Conservation (phyloP, 1,140 invertebrate species). For the Sogatella furcifera region DNA sequence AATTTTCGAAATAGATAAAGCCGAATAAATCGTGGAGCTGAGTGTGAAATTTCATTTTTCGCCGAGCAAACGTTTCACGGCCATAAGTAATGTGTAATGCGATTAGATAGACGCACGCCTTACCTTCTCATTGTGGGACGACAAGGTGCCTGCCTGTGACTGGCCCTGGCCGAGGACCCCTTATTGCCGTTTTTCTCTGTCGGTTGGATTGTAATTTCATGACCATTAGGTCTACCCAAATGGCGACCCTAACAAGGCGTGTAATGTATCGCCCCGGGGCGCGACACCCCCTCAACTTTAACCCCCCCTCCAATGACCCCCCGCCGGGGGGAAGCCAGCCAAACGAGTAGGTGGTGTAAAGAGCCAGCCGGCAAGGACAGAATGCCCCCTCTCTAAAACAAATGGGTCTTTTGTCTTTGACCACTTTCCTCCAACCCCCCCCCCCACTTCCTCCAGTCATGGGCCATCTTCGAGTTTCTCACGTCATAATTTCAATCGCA, state of each 20-base stretch:
- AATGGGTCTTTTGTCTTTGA: conserved; percentile 2
- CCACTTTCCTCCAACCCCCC: background rate
- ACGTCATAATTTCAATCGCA: background rate
- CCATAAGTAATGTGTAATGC: too few relatives aligned
- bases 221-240: conserved; percentile 1
- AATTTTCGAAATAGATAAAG: too few relatives aligned
- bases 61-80: too few relatives aligned
- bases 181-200: background rate
- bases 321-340: background rate
- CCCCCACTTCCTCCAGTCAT: background rate
- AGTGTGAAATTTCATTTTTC: too few relatives aligned
- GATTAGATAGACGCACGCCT: too few relatives aligned
- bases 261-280: background rate
- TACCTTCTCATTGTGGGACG: too few relatives aligned
- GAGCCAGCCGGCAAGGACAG: background rate
- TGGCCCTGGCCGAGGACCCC: too few relatives aligned
- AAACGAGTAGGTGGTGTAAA: background rate
- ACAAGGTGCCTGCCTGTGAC: too few relatives aligned
- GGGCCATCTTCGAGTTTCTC: background rate
- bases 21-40: too few relatives aligned
- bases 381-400: background rate
- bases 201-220: background rate
- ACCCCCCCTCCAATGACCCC: too few relatives aligned
- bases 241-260: conserved; percentile 1
- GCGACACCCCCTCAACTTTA: background rate